Conservation (phyloP, 2,797 vertebrate genomes). For the Sphaeramia orbicularis region DNA sequence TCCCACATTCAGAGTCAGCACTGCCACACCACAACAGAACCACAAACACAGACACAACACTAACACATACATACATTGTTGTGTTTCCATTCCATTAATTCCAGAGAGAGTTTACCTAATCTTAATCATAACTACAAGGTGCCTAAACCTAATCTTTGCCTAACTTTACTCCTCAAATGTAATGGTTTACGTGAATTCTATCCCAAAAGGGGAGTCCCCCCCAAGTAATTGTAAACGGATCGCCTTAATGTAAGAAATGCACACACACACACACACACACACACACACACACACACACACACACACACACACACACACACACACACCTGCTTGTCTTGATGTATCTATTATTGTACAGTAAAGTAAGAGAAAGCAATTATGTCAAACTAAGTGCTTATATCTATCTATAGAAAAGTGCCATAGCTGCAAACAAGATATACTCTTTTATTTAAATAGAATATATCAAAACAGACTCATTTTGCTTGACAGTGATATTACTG, state of each 20-base stretch:
- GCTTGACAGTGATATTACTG: neutral
- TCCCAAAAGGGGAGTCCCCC: no score
- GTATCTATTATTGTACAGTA: constrained; percentile 73
- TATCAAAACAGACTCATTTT: neutral
- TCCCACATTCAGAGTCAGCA: constrained; percentile 89
- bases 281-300: constrained; percentile 35
- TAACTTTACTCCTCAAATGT: no score
- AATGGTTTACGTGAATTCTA: no score
- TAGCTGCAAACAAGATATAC: constrained; percentile 10
- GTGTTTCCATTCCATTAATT: no score
- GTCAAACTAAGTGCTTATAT: constrained; percentile 48
- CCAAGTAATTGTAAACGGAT: no score
- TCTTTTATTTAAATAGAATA: no score
- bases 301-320: constrained; percentile 35
- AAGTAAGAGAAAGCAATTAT: constrained; percentile 49
- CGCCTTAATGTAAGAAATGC: neutral
- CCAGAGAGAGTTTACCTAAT: no score
- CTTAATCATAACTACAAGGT: no score
- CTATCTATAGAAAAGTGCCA: constrained; percentile 36
- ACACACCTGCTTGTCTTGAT: constrained; percentile 57
- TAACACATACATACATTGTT: constrained; percentile 48
- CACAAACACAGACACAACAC: constrained; percentile 48
- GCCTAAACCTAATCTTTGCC: no score
- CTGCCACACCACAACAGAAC: constrained; percentile 57
- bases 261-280: constrained; percentile 11